Evolutionary conservation across 2,113 vertebrate genomes (phyloP), one percentile per base, ranked within the genome.

Genomic region (Pomatorhinus ruficollis): DNA sequence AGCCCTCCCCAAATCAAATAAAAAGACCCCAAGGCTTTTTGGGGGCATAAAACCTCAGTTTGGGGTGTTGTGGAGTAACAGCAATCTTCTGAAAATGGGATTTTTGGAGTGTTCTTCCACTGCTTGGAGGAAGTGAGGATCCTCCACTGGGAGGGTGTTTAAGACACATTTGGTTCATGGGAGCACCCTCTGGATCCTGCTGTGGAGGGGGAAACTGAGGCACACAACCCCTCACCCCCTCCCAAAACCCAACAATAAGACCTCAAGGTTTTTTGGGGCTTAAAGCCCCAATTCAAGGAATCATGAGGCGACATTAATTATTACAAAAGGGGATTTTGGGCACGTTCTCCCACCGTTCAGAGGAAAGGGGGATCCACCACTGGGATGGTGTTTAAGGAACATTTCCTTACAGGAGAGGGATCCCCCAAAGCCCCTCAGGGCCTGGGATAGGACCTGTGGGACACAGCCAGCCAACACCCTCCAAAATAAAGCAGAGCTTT

Each of bases 31-130:
- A 37, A 15, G 7, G 14, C 1, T 28, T 15, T 45, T 4, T 28
- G 12, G 20, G 11, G 27, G 2, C 5, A 31, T 20, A 31, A 47
- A 80, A 5, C 7, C 30, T 37, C 14, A 18, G 0, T 47, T 28
- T 50, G 35, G 5, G 35, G 5, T 33, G 5, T n/a, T 0, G 1
- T 23, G 24, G 44, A 27, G 31, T 11, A 19, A 59, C 1, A 8
- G 5, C 0, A 0, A 4, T n/a, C 50, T 28, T 6, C 2, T 53
- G 5, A 53, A 52, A 61, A 20, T 15, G 24, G 31, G 45, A 28
- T 22, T 82, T 80, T 83, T 61, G 10, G 31, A 9, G 4, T 8
- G 10, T 57, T 83, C 4, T 49, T n/a, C 35, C 0, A 1, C 27
- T 18, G 3, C 45, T 33, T 14, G 27, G 28, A 54, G 57, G 49